A percentile compares a stretch with the other conserved stretches of the same genome.
phyloP scores from a whole-genome alignment of 2,797 vertebrate species.

The Decapterus maruadsi region DNA sequence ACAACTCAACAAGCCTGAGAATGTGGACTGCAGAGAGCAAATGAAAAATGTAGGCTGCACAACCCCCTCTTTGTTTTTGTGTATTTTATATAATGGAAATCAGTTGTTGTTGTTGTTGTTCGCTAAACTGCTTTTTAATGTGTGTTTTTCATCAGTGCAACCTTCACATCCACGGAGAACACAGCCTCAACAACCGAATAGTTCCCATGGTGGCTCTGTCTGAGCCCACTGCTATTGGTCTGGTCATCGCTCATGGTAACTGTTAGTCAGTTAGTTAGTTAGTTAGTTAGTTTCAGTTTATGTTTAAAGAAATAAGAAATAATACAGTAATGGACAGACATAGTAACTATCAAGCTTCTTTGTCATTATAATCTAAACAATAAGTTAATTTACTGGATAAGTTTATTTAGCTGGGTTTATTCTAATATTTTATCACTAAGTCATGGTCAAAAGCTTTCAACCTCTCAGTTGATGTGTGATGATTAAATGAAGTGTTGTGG shows the following conservation, averaged over 20 bases:
- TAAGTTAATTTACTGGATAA: too few species aligned
- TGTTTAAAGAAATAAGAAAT: too few species aligned
- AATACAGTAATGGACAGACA: too few species aligned
- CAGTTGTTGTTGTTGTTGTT: not conserved
- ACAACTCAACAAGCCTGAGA: constrained; percentile 82
- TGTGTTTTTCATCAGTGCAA: constrained; percentile 81
- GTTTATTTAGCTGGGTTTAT: too few species aligned
- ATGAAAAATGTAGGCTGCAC: constrained; percentile 65
- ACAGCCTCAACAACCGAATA: constrained; percentile 82
- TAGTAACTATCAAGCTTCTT: too few species aligned
- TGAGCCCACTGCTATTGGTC: constrained; percentile 82
- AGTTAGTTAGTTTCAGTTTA: too few species aligned
- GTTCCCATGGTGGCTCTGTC: constrained; percentile 85
- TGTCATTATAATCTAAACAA: too few species aligned
- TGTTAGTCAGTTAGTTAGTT: too few species aligned
- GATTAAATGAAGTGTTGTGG: not conserved
- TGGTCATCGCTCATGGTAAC: constrained; percentile 87
- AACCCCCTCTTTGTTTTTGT: not conserved
- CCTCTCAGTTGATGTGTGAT: not conserved
- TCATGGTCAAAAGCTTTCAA: not conserved
- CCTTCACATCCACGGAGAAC: constrained; percentile 88
- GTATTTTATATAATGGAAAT: not conserved
- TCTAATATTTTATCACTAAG: too few species aligned
- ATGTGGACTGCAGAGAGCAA: constrained; percentile 80
- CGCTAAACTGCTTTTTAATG: not conserved